A percentile compares a stretch with the other conserved stretches of the same genome.
These are phyloP conservation scores for Amphiprion clarkii DNA, from an alignment of 2,797 vertebrate genomes.

Conservation along the genomic window DNA sequence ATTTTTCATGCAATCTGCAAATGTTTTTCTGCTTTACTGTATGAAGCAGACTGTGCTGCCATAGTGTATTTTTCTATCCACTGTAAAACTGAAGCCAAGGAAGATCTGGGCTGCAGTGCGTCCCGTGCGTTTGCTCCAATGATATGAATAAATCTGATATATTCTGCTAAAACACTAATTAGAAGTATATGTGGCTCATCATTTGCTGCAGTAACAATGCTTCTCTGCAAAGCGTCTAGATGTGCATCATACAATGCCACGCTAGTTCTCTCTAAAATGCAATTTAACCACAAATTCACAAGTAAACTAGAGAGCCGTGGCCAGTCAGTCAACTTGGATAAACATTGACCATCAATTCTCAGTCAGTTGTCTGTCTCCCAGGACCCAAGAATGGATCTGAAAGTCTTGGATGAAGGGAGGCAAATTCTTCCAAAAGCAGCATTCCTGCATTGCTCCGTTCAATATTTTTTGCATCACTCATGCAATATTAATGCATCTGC, in stretches of 20 bases:
- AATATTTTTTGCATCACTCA: background rate
- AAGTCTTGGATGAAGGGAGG: slow-evolving; percentile 45
- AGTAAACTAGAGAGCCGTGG: slow-evolving; percentile 92
- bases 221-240: slow-evolving; percentile 27
- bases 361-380: slow-evolving; percentile 74
- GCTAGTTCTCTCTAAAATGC: slow-evolving; percentile 83
- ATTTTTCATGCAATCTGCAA: background rate
- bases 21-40: background rate
- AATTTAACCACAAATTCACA: slow-evolving; percentile 91
- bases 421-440: slow-evolving; percentile 9
- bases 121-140: too few species aligned
- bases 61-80: background rate
- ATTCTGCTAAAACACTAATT: background rate
- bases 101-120: background rate
- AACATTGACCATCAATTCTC: slow-evolving; percentile 89
- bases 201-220: slow-evolving; percentile 13
- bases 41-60: background rate
- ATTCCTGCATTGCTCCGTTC: background rate
- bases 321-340: slow-evolving; percentile 88
- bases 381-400: slow-evolving; percentile 34
- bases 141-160: slow-evolving; percentile 4
- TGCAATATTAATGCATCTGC: background rate
- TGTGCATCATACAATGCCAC: slow-evolving; percentile 77
- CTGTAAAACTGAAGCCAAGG: background rate
- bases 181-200: slow-evolving; percentile 4